These are phyloP conservation scores for Anticlea derivata DNA, from an alignment of 2,888 invertebrate genomes.

Conservation along the genomic window DNA sequence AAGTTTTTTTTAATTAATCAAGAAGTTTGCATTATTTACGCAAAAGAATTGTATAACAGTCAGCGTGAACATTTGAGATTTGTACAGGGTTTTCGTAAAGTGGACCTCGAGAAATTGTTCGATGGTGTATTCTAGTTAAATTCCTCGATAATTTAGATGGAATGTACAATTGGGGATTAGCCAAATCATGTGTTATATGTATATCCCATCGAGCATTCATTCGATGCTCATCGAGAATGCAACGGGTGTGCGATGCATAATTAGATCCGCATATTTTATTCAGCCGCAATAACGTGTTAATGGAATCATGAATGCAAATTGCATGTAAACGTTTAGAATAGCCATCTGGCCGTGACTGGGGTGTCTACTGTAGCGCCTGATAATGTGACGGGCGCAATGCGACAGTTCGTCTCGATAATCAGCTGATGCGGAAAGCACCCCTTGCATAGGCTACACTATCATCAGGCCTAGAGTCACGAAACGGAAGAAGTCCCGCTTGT, in stretches of 20 bases:
- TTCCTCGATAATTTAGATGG: background rate
- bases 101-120: too few relatives aligned
- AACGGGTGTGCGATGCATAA: slow-evolving; percentile 19
- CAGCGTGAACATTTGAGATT: too few relatives aligned
- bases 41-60: too few relatives aligned
- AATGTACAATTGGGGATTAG: background rate
- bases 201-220: slow-evolving; percentile 8
- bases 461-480: too few relatives aligned
- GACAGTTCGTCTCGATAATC: background rate
- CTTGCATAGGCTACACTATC: too few relatives aligned
- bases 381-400: slow-evolving; percentile 19
- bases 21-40: too few relatives aligned
- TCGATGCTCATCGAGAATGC: slow-evolving; percentile 23
- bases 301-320: slow-evolving; percentile 36
- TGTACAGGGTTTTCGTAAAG: too few relatives aligned
- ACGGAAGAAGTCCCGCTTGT: too few relatives aligned
- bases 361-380: slow-evolving; percentile 1
- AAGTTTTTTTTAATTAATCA: too few relatives aligned
- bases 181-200: slow-evolving; percentile 8
- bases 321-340: slow-evolving; percentile 33
- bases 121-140: too few relatives aligned
- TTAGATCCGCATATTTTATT: slow-evolving; percentile 38
- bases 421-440: too few relatives aligned
- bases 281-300: slow-evolving; percentile 35
- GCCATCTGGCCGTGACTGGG: slow-evolving; percentile 29